Conservation (phyloP, 2,113 vertebrate genomes). For the Oncorhynchus gorbuscha region DNA sequence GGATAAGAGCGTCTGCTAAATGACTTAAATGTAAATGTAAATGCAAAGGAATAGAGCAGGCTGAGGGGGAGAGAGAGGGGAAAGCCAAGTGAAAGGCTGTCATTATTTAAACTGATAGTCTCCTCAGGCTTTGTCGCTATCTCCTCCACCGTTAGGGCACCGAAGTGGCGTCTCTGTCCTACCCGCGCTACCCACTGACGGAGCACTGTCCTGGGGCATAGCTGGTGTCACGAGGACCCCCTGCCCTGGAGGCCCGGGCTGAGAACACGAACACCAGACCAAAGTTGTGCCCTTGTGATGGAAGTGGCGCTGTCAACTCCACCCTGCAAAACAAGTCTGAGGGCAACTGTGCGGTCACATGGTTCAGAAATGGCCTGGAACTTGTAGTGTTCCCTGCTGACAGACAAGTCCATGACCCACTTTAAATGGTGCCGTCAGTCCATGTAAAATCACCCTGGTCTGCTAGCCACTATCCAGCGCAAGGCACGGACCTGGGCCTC, state of each 20-base stretch:
- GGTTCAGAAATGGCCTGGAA: background rate
- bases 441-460: background rate
- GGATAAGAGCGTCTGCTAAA: too few species aligned
- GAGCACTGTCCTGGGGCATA: constrained; percentile 34
- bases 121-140: constrained; percentile 21
- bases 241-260: constrained; percentile 11
- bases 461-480: background rate
- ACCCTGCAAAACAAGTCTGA: background rate
- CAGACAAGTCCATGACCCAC: background rate
- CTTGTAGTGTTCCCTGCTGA: background rate
- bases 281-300: too few species aligned
- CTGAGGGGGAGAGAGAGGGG: background rate
- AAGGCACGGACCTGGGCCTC: too few species aligned
- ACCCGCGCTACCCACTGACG: constrained; percentile 15
- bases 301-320: too few species aligned
- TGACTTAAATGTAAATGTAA: too few species aligned
- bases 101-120: constrained; percentile 4
- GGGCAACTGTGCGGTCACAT: background rate
- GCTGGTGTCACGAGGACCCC: constrained; percentile 28
- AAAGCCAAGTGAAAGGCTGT: background rate
- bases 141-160: constrained; percentile 6
- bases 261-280: constrained; percentile 18
- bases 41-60: too few species aligned
- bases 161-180: background rate
- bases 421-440: background rate